Base-by-base conservation (phyloP, 2,113 vertebrate species). In the Oreotrochilus melanogaster region DNA sequence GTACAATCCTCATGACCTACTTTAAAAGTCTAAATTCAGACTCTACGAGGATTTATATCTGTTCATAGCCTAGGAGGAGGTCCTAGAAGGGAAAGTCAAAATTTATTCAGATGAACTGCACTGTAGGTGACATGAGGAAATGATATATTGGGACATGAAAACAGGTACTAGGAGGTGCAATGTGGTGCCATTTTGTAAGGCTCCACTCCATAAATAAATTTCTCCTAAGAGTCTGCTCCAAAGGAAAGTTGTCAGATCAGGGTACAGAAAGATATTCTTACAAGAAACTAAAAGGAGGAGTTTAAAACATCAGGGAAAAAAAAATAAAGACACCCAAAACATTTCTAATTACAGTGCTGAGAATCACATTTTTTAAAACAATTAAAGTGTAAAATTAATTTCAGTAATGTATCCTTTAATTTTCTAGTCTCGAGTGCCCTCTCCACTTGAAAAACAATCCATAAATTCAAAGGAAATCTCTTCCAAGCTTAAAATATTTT, bases 11-110 rank as follows among this genome's bases (percentile, higher is more conserved):
- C 74, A 69, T 92, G 93, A 82, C 93, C 92, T 96, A 96, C 25
- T 96, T 95, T 81, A 82, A 70, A 86, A 85, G 57, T 57, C 70
- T 95, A 92, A 94, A 92, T 93, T 75, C 88, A 95, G 70, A 65
- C 30, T 3, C 1, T 56, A 37, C 39, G 57, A 79, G 35, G 45
- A 76, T 76, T 85, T 82, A 28, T 91, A 53, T 69, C 18, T 85
- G 66, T 76, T 91, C 45, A 28, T 39, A 73, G 57, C 51, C 24
- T 72, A 87, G 62, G 79, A 88, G 62, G 42, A 65, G 5, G 45
- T 64, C 57, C 50, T 88, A 72, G n/a, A 58, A 45, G 30, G 57
- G 78, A 94, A 89, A 48, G 30, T 47, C 33, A 72, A 48, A 56
- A 79, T 82, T 79, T 45, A 53, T 94, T 95, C 88, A 65, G 31